These are phyloP conservation scores for Poliocrania exsul DNA, from an alignment of 2,797 vertebrate genomes.

Conservation along the genomic window DNA sequence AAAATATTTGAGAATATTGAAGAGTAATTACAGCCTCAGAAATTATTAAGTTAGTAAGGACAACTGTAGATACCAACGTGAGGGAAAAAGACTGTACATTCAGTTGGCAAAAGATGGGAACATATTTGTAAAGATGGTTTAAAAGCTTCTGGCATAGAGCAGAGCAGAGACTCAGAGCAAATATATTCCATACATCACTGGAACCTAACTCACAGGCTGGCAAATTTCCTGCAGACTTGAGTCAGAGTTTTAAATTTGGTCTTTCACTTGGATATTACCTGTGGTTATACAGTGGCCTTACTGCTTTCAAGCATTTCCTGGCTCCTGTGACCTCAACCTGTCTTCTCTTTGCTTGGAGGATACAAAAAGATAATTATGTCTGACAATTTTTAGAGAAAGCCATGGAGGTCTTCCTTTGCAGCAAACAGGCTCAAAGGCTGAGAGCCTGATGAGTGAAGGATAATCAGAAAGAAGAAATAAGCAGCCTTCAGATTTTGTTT, in stretches of 20 bases:
- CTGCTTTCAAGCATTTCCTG: not conserved
- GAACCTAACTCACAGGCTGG: conserved; percentile 30
- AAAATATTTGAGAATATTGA: not conserved
- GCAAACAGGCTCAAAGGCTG: not conserved
- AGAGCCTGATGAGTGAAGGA: not conserved
- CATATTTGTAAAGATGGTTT: conserved; percentile 65
- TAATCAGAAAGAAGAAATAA: not conserved
- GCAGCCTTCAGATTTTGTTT: not conserved
- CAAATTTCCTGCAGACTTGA: conserved; percentile 39
- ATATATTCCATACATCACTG: conserved; percentile 63
- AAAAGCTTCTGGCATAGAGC: conserved; percentile 44
- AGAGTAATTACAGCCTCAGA: not conserved
- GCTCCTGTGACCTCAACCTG: not conserved
- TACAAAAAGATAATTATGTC: not conserved
- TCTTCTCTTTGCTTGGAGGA: not conserved
- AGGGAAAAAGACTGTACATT: conserved; percentile 49
- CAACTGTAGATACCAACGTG: conserved; percentile 43
- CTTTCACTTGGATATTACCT: not conserved
- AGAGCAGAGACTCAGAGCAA: conserved; percentile 36
- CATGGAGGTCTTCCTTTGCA: not conserved
- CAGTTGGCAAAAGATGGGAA: conserved; percentile 62
- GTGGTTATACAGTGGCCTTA: not conserved
- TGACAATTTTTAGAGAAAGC: not conserved
- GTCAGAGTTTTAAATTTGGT: not conserved
- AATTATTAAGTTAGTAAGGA: not conserved